Percentiles rank a stretch among this genome's conserved stretches.
These are phyloP conservation scores for Mercenaria mercenaria DNA, from an alignment of 1,140 invertebrate genomes.

Conservation along the genomic window DNA sequence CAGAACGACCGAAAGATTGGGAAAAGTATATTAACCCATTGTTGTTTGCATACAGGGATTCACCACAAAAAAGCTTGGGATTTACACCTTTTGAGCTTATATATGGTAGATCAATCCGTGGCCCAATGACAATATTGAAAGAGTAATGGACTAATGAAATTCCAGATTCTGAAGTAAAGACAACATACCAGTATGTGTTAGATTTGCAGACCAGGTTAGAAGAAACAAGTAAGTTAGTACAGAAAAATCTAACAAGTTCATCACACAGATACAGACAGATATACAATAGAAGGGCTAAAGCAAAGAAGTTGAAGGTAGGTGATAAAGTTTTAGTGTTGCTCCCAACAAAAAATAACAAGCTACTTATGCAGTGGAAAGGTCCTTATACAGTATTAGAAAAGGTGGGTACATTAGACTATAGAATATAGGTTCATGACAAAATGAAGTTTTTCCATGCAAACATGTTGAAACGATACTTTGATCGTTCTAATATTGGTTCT, in stretches of 20 bases:
- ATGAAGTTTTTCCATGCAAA: slow-evolving; percentile 64
- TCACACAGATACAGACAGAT: not conserved
- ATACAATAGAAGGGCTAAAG: slow-evolving; percentile 47
- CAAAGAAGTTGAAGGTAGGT: slow-evolving; percentile 40
- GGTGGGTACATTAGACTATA: slow-evolving; percentile 57
- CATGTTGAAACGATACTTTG: slow-evolving; percentile 52
- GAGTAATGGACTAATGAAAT: slow-evolving; percentile 73
- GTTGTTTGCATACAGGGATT: slow-evolving; percentile 79
- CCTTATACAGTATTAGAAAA: slow-evolving; percentile 40
- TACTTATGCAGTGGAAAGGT: slow-evolving; percentile 66
- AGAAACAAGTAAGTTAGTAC: slow-evolving; percentile 55
- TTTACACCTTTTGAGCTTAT: slow-evolving; percentile 79
- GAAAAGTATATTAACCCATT: slow-evolving; percentile 74
- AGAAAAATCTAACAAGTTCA: slow-evolving; percentile 5
- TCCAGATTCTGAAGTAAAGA: slow-evolving; percentile 64
- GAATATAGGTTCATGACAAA: slow-evolving; percentile 34
- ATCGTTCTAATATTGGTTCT: not conserved
- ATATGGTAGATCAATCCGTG: slow-evolving; percentile 74
- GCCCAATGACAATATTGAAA: slow-evolving; percentile 70
- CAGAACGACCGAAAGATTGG: slow-evolving; percentile 75
- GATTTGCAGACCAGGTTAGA: slow-evolving; percentile 66
- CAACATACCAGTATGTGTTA: slow-evolving; percentile 71
- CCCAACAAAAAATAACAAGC: slow-evolving; percentile 58
- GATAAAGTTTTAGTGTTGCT: slow-evolving; percentile 64
- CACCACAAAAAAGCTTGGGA: slow-evolving; percentile 68